Evolutionary conservation across 2,113 vertebrate genomes (phyloP).

Genomic region (Catharus fuscescens): DNA sequence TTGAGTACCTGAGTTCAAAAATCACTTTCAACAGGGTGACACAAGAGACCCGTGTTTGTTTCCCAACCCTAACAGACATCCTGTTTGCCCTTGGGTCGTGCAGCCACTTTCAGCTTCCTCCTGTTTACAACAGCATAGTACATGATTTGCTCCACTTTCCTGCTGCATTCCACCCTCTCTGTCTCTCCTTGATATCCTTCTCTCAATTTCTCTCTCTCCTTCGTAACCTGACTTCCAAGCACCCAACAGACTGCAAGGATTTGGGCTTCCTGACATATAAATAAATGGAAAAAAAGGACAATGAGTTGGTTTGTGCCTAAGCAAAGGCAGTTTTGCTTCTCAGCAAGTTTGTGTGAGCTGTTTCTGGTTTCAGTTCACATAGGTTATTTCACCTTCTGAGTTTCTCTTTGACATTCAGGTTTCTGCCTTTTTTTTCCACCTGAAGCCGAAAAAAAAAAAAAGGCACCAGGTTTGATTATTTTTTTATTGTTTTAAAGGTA

Average conservation of each 20-base stretch:
- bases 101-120: not conserved
- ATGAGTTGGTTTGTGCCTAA: not conserved
- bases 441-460: not conserved
- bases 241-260: not conserved
- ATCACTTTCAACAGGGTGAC: not conserved
- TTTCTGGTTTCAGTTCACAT: conserved; percentile 73
- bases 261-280: not conserved
- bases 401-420: conserved; percentile 68
- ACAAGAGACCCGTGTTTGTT: not conserved
- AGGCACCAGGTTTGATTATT: not conserved
- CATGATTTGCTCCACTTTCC: not conserved
- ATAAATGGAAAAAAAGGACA: not conserved
- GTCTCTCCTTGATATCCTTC: not conserved
- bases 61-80: conserved; percentile 42
- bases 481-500: not conserved
- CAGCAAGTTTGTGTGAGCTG: conserved; percentile 67
- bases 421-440: conserved; percentile 62
- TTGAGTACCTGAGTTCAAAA: not conserved
- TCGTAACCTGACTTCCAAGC: not conserved
- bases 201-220: not conserved
- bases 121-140: not conserved
- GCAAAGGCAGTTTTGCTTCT: conserved; percentile 56
- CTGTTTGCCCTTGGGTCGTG: conserved; percentile 20
- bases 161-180: not conserved
- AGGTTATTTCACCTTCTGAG: conserved; percentile 55